Evolutionary conservation across 2,888 invertebrate species (phyloP), one percentile per base, ranked within the genome.

Genomic region (Dynastes grantii): DNA sequence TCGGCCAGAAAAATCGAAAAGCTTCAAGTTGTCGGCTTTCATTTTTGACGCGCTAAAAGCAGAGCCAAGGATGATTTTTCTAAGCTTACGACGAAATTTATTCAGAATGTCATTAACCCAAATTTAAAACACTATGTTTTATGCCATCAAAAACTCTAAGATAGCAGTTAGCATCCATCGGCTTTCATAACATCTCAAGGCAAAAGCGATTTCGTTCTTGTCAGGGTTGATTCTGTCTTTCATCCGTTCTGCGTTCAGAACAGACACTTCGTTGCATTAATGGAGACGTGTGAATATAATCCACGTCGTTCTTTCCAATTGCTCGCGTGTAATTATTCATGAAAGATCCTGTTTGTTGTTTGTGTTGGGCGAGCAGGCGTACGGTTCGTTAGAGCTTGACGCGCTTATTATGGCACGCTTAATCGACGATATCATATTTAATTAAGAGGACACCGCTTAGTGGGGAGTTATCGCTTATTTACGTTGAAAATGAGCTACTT

Each of bases 291-390:
- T 16, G 53, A 53, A 53, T n/a, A 53, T n/a, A 53, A 53, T 53
- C 16, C n/a, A 16, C 53, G 53, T 53, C 53, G n/a, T 16, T 53
- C 6, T 6, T 53, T 16, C 53, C 2, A 53, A 13, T 53, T n/a
- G 16, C 53, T 53, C 53, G 16, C 53, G n/a, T 13, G 16, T 53
- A 53, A 53, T 53, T 53, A 53, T 53, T 53, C 53, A n/a, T 53
- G n/a, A 53, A 51, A 13, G 53, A 53, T 53, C 53, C 5, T 53
- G 53, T 53, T 53, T 53, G 53, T 53, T 16, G 53, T 53, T 53
- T 16, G 53, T 53, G n/a, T 5, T n/a, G 16, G 53, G n/a, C 16
- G 53, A 5, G 6, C 53, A n/a, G 16, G 32, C 5, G n/a, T 16
- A 45, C n/a, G 53, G n/a, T 53, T 53, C 53, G 53, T 53, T 53